Conservation (phyloP, 2,113 vertebrate genomes). For the Ancistrus triradiatus region DNA sequence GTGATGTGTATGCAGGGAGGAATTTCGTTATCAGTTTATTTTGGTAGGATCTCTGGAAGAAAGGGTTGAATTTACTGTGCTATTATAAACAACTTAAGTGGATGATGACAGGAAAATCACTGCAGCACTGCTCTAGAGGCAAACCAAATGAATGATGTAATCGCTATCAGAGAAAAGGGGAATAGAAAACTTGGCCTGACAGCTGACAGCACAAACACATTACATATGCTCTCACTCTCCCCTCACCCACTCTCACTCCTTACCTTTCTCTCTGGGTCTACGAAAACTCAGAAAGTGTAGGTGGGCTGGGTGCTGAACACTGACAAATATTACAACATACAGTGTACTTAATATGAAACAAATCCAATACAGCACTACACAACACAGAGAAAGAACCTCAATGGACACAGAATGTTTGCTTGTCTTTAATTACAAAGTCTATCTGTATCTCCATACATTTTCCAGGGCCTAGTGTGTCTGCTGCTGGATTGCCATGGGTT, state of each 20-base stretch:
- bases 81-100: not conserved
- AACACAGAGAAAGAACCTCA: not conserved
- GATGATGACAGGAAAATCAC: not conserved
- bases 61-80: too few relatives aligned
- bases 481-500: too few relatives aligned
- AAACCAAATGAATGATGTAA: constrained; percentile 11
- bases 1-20: too few relatives aligned
- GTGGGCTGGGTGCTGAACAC: not conserved
- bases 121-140: not conserved
- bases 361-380: not conserved
- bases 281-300: not conserved
- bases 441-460: too few relatives aligned
- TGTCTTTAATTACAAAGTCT: constrained; percentile 2
- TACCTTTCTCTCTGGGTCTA: too few relatives aligned
- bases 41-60: too few relatives aligned
- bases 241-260: not conserved
- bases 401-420: not conserved
- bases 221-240: not conserved
- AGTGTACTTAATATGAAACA: not conserved
- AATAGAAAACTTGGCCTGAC: constrained; percentile 3
- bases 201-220: not conserved
- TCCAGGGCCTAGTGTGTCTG: too few relatives aligned
- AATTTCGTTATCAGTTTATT: too few relatives aligned
- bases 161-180: not conserved
- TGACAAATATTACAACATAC: not conserved